Evolutionary conservation across 2,113 vertebrate genomes (phyloP), one percentile per base, ranked within the genome.

Genomic region (Cynoglossus semilaevis): DNA sequence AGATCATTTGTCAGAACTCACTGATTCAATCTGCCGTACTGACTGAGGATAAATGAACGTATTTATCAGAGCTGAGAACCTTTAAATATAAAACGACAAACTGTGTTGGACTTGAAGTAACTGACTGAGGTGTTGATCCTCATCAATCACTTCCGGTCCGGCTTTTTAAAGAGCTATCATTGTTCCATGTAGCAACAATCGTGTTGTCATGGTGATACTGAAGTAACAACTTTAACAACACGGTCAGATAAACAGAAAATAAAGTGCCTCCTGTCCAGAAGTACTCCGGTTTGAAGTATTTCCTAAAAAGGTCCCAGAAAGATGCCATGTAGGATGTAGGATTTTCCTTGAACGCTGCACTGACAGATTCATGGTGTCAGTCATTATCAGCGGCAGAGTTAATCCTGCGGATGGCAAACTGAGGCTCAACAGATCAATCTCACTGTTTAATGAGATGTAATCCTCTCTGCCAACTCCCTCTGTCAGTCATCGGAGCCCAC

Each of bases 351-450:
- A 46, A 15, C 34, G 54, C 46, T n/a, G 7, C 48, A 0, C 45
- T 19, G 41, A 36, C 36, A 13, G 46, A 51, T 52, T 60, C 58
- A 71, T 64, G 48, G 58, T 63, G 52, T 65, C 64, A 51, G 42
- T 73, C 58, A 63, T 62, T 58, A 72, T 56, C 59, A 51, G 54
- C 64, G 1, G 42, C 56, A 42, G 52, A 63, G 58, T 70, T 83
- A 77, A 73, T 80, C 74, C 71, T 52, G 48, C 15, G 52, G 74
- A 74, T 69, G 67, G 46, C 52, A 46, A 72, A 72, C 61, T 80
- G 5, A 62, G 57, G 61, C 54, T 40, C 29, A 70, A 46, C 74
- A 43, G 67, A 77, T 80, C 74, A 62, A 70, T 79, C 45, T 60
- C 58, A 55, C 49, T 66, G 63, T 56, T 66, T 58, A 72, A 69